Base-by-base conservation (phyloP, 2,113 vertebrate genomes). In the Plotosus lineatus region DNA sequence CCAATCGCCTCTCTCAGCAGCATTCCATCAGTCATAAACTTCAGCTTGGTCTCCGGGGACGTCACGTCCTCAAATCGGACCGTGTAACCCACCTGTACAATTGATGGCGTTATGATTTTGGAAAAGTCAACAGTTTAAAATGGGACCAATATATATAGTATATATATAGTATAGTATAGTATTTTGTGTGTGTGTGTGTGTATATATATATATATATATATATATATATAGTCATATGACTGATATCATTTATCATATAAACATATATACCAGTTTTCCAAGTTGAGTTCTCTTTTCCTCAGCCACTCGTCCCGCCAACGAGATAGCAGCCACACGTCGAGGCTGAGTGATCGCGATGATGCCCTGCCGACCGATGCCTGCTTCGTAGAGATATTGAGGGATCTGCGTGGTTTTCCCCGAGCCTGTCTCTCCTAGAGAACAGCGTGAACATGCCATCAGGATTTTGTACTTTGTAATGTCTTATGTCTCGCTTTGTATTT, bases 381-480 rank as follows among this genome's bases (percentile, higher is more conserved):
- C 94, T 86, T 99, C 97, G 0, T 96, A 98, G 46, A 99, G 94
- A 82, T 97, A 99, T 91, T 99, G 98, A 0, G 98, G 98, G 46
- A 97, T 90, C 92, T 98, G 98, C 0, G 98, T 98, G 28, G 98
- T 99, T 90, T 99, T 99, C 50, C 98, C 98, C 0, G 98, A 99
- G 60, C 98, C 98, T 0, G 98, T 98, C 90, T 99, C 98, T 79
- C 98, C 98, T 99, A 81, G 1, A 15, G 42, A 0, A 61, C 0
- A 53, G 2, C 44, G 23, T 6, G 56, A 65, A 33, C 14, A 36
- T 7, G 8, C 7, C 33, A 55, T 5, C 69, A 51, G 28, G 0
- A 46, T 26, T 9, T 9, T 8, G 63, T 44, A 44, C 10, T 69
- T 28, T 28, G 6, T 69, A 42, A 3, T 1, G 23, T 14, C 33